Base-by-base conservation (phyloP, 2,113 vertebrate genomes). In the Capreolus pygargus region DNA sequence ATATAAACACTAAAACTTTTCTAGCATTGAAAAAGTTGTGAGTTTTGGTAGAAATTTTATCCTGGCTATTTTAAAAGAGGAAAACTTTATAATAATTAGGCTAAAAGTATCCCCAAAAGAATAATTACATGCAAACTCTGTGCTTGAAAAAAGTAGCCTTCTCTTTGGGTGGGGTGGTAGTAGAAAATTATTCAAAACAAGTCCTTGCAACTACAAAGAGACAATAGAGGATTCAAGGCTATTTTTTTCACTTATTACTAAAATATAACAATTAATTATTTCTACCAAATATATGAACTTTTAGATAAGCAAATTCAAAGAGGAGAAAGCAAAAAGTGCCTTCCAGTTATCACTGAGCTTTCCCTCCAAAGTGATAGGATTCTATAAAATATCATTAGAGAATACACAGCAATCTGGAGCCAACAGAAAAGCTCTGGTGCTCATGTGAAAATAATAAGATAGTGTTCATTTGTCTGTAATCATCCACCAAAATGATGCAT, bases 371-470 rank as follows among this genome's bases (percentile, higher is more conserved):
- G 45, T 90, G 74, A 96, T 60, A 88, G 27, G 15, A 55, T 88
- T 97, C 81, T 95, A 15, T 90, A 61, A 96, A 98, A 85, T 92
- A 96, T 92, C 86, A 88, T 90, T 96, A 84, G 64, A 96, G 52
- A 84, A 96, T 95, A 91, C 93, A 94, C 39, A 95, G 78, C 90
- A 97, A 94, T 97, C 84, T 97, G 88, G 45, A 97, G 36, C 58
- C 91, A 92, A 96, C 64, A 84, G 85, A 57, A 96, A 60, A 96
- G 57, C 83, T 95, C 58, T 95, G 58, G 36, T 64, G 28, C 25
- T 96, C 81, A 82, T 90, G 43, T 95, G 85, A 95, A 97, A 97
- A 96, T 97, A 87, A 96, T 28, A 96, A 89, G 79, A 92, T 87
- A 97, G 86, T 94, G 60, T 76, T 85, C 79, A 96, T 97, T n/a